Percentiles rank a stretch among this genome's conserved stretches.
Conservation (phyloP, 2,797 vertebrate genomes). For the Scolopax rusticola region DNA sequence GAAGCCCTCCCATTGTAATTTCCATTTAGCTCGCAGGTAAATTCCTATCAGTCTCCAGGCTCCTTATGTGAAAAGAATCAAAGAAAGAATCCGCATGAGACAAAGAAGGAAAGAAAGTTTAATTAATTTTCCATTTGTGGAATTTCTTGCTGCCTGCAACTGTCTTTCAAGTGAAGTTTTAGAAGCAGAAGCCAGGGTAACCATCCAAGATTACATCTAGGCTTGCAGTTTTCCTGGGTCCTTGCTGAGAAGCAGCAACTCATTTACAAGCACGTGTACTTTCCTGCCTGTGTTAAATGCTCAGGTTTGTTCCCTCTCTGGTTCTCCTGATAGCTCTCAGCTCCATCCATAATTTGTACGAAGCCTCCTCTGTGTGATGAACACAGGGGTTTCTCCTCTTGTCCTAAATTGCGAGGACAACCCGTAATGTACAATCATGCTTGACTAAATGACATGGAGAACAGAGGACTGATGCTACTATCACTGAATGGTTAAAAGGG, state of each 20-base stretch:
- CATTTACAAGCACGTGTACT: neutral
- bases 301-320: neutral
- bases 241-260: neutral
- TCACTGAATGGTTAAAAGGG: neutral
- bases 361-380: neutral
- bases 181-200: conserved; percentile 12
- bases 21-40: conserved; percentile 34
- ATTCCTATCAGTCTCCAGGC: conserved; percentile 7
- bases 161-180: conserved; percentile 35
- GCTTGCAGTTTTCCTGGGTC: neutral
- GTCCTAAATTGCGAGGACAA: neutral
- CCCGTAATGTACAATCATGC: neutral
- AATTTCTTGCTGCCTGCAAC: conserved; percentile 26
- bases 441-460: neutral
- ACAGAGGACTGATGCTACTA: neutral
- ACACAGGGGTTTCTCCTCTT: neutral
- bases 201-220: neutral
- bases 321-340: neutral
- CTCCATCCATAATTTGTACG: neutral
- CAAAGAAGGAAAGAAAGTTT: conserved; percentile 39
- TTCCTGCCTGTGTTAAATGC: neutral
- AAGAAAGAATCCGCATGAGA: conserved; percentile 21
- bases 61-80: conserved; percentile 16
- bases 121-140: conserved; percentile 64
- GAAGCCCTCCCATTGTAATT: conserved; percentile 1